phyloP scores from a whole-genome alignment of 2,113 vertebrate genomes.

The Sinosuthora webbiana region DNA sequence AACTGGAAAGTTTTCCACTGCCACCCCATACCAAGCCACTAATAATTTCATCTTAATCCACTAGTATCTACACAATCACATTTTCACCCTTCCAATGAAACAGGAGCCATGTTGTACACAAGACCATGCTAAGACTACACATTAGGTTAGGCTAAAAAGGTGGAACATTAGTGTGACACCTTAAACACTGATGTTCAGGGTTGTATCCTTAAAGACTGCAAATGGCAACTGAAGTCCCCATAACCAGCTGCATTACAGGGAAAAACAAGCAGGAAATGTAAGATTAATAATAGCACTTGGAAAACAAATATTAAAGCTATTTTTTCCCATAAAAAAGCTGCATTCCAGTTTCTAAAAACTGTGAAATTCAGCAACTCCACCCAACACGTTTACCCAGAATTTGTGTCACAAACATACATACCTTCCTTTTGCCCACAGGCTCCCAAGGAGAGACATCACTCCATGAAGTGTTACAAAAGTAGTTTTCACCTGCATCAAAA shows the following conservation, averaged over 20 bases:
- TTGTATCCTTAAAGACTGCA: neutral
- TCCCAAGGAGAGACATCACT: slow-evolving; percentile 81
- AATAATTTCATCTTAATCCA: neutral
- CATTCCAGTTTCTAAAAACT: neutral
- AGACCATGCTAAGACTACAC: neutral
- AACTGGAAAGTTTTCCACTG: neutral
- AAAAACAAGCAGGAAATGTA: neutral
- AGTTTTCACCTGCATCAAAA: slow-evolving; percentile 80
- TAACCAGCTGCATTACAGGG: neutral
- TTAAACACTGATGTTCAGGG: neutral
- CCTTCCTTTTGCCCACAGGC: slow-evolving; percentile 74
- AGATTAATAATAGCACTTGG: neutral
- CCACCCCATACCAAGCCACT: neutral
- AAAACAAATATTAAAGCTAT: neutral
- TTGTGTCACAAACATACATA: slow-evolving; percentile 50
- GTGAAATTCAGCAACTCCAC: neutral
- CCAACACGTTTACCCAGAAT: fast-evolving
- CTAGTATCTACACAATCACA: neutral
- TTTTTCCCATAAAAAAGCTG: neutral
- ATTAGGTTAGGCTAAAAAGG: neutral
- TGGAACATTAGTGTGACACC: neutral
- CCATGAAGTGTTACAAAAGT: slow-evolving; percentile 80
- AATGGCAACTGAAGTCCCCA: neutral
- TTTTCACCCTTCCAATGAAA: neutral
- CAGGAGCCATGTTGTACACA: neutral